Evolutionary conservation across 2,888 invertebrate species (phyloP).

Genomic region (Dicycla oo): DNA sequence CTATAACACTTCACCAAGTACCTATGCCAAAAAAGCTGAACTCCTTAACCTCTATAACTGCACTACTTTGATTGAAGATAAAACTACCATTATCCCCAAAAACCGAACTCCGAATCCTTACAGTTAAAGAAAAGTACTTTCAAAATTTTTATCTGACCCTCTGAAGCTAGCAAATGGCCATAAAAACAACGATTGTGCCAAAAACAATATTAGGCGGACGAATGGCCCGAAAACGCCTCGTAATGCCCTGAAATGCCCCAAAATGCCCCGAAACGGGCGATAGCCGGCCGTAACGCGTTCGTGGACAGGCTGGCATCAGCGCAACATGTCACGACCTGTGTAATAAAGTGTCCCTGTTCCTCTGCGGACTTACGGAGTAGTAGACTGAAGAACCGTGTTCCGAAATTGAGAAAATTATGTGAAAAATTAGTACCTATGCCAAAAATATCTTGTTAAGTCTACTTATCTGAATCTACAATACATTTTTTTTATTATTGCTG

Average conservation of each 20-base stretch:
- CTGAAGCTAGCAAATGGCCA: conserved; percentile 63
- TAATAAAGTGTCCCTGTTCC: conserved; percentile 68
- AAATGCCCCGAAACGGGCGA: conserved; percentile 65
- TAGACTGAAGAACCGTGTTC: conserved; percentile 17
- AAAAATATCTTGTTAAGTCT: no score
- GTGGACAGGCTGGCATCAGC: conserved; percentile 68
- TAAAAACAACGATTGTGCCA: conserved; percentile 71
- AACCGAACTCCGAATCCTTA: conserved; percentile 10
- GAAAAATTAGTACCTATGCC: no score
- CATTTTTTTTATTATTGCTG: no score
- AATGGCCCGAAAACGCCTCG: conserved; percentile 68
- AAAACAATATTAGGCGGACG: conserved; percentile 72
- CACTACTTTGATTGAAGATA: conserved; percentile 26
- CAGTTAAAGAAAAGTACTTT: conserved; percentile 54
- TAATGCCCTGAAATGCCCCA: conserved; percentile 64
- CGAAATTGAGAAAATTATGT: neutral
- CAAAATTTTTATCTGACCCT: conserved; percentile 58
- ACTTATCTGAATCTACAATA: no score
- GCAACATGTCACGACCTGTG: conserved; percentile 74
- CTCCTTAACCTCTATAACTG: neutral
- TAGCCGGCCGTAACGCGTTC: conserved; percentile 65
- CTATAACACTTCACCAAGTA: neutral
- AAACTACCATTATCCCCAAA: conserved; percentile 28
- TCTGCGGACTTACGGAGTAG: conserved; percentile 32
- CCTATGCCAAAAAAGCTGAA: neutral